Base-by-base conservation (phyloP, 2,113 vertebrate species). In the Verasper variegatus region DNA sequence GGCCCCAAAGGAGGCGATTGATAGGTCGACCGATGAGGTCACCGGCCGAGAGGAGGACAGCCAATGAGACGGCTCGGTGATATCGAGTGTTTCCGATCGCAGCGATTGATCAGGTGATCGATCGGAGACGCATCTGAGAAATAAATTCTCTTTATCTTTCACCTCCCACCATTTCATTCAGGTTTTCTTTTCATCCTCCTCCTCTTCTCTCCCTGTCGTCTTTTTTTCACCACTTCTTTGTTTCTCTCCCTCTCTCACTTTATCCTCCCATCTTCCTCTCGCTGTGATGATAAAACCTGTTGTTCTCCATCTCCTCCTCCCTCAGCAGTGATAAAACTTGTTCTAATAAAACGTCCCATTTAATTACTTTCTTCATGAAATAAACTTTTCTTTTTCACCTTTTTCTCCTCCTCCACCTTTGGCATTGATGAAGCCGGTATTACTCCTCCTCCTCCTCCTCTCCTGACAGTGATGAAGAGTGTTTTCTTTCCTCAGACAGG, bases 401-500 rank as follows among this genome's bases (percentile, higher is more conserved):
- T 57, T 52, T 27, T 52, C 37, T 45, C 40, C 73, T 62, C 60
- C 60, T 42, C 37, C 73, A 2, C 21, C 54, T 56, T 23, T 24
- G n/a, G n/a, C 47, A 49, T 6, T 49, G 47, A 49, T 49, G 47
- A 49, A 49, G 47, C 47, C 6, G 14, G 35, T 12, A 3, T 13
- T 42, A 11, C 40, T 42, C 40, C 57, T 76, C 73, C 75, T 64
- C 65, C 31, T 62, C 70, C 64, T 78, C 69, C 59, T 61, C 17
- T 52, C 14, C 79, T 84, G 85, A 83, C 85, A 87, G 61, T 84
- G 89, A 90, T 87, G 85, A 83, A 87, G 78, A 78, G 83, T 63
- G 83, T 82, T 86, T 87, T 84, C 74, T 68, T 57, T 65, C 55
- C 54, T 82, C 45, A 35, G 80, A 81, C 79, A 54, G 69, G 37